Evolutionary conservation across 2,888 invertebrate species (phyloP).

Genomic region (Pyrrhia umbra): DNA sequence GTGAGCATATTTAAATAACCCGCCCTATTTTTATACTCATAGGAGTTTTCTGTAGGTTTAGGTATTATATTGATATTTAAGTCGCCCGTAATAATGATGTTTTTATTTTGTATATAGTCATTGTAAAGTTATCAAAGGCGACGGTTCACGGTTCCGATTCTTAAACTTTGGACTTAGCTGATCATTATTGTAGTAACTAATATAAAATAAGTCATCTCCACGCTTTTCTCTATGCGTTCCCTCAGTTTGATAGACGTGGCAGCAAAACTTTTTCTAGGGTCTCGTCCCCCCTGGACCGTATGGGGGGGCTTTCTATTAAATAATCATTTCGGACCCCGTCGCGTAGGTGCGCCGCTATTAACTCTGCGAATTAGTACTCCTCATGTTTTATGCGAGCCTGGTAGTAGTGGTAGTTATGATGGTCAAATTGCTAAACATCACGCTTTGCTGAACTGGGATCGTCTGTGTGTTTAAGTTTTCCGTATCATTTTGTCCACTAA

Average conservation of each 20-base stretch:
- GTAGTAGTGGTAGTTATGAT: constrained; percentile 50
- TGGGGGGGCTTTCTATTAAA: constrained; percentile 83
- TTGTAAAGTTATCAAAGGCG: no score
- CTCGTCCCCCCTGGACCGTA: constrained; percentile 76
- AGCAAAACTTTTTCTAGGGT: constrained; percentile 85
- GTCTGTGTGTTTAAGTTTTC: background rate
- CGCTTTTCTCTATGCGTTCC: constrained; percentile 70
- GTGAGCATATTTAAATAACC: no score
- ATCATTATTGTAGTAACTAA: background rate
- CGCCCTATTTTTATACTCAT: no score
- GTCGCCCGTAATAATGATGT: no score
- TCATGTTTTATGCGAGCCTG: constrained; percentile 63
- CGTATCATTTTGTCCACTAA: background rate
- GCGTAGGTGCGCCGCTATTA: constrained; percentile 80
- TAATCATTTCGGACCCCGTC: constrained; percentile 83
- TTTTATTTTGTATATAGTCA: no score
- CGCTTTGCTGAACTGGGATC: constrained; percentile 19
- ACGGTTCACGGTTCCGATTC: background rate
- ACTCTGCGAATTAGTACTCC: constrained; percentile 76
- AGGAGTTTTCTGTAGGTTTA: no score
- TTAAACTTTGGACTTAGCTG: background rate
- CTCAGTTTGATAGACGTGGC: constrained; percentile 83
- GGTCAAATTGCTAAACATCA: constrained; percentile 38
- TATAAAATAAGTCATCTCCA: constrained; percentile 58
- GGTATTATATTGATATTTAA: no score